These are phyloP conservation scores for Neocloeon triangulifer DNA, from an alignment of 1,140 invertebrate species.

Conservation along the genomic window DNA sequence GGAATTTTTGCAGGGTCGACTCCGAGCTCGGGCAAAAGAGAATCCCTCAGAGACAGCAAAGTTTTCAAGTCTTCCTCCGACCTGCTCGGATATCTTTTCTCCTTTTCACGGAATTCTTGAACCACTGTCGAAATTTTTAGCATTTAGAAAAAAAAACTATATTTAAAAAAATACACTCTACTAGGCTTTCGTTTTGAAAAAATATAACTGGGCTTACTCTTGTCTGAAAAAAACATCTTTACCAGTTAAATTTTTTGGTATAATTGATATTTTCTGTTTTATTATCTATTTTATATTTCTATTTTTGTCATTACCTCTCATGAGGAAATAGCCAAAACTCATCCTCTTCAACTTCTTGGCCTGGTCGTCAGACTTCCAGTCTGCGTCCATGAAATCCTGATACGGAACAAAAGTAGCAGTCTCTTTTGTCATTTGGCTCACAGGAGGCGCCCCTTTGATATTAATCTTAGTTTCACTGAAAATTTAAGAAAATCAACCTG, in stretches of 20 bases:
- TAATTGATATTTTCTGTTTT: too few relatives aligned
- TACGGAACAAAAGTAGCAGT: conserved; percentile 37
- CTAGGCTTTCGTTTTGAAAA: too few relatives aligned
- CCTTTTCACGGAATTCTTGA: conserved; percentile 31
- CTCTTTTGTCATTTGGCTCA: too few relatives aligned
- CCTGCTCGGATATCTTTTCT: conserved; percentile 34
- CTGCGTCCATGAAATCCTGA: conserved; percentile 39
- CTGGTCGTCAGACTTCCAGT: conserved; percentile 24
- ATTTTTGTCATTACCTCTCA: conserved; percentile 8
- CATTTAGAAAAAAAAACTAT: too few relatives aligned
- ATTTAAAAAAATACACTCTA: too few relatives aligned
- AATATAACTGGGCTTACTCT: too few relatives aligned
- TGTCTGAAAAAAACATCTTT: too few relatives aligned
- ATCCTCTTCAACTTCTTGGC: conserved; percentile 19
- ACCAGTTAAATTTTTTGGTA: too few relatives aligned
- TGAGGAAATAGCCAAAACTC: conserved; percentile 15
- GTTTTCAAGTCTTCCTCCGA: conserved; percentile 34
- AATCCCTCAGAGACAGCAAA: conserved; percentile 33
- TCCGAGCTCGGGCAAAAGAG: conserved; percentile 29
- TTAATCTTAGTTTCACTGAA: too few relatives aligned
- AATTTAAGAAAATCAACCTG: background rate
- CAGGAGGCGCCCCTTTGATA: conserved; percentile 1
- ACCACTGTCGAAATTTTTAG: too few relatives aligned
- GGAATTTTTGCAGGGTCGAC: too few relatives aligned
- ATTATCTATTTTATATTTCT: too few relatives aligned